Conservation (phyloP, 2,888 invertebrate species). For the Torymus texanus region DNA sequence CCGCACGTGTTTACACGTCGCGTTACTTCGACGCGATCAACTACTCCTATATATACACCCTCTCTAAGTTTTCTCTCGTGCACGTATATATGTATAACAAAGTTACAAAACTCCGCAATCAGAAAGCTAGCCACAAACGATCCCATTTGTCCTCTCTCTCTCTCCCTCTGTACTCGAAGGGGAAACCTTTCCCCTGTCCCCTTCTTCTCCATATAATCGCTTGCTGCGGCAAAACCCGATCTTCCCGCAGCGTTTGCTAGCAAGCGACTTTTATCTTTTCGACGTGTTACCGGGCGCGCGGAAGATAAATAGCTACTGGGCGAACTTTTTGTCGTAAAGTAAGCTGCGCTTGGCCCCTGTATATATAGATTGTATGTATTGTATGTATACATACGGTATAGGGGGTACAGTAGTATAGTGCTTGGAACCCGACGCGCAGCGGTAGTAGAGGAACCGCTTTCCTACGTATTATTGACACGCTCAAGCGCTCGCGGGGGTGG, state of each 20-base stretch:
- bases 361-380: neutral
- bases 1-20: no score
- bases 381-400: neutral
- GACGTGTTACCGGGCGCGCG: neutral
- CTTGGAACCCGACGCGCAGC: conserved; percentile 10
- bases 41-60: no score
- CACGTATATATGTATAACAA: no score
- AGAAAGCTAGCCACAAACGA: no score
- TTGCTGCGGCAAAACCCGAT: neutral
- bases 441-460: neutral
- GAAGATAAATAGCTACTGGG: conserved; percentile 30
- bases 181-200: no score
- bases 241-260: no score
- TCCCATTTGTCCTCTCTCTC: no score
- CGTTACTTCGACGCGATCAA: no score
- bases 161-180: no score
- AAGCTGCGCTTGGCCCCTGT: neutral
- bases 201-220: no score
- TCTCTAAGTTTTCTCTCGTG: no score
- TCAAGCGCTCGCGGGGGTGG: neutral
- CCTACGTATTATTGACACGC: conserved; percentile 45
- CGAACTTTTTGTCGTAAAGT: conserved; percentile 32
- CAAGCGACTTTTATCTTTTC: conserved; percentile 9
- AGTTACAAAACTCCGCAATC: no score
- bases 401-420: conserved; percentile 26